These are phyloP conservation scores for Aviceda subcristata DNA, from an alignment of 2,113 vertebrate genomes.

Conservation along the genomic window DNA sequence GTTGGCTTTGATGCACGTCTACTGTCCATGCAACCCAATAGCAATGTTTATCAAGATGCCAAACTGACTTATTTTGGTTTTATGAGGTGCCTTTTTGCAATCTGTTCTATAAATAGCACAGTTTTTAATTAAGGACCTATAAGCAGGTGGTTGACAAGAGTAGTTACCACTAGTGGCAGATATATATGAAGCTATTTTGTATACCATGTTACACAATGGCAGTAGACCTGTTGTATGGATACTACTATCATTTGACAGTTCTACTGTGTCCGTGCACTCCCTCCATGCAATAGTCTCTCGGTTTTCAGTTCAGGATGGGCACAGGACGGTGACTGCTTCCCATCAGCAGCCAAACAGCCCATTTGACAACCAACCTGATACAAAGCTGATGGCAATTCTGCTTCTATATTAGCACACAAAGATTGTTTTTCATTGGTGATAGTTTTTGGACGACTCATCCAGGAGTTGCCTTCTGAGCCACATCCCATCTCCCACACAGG, in stretches of 20 bases:
- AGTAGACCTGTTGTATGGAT: too few relatives aligned
- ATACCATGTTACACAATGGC: accelerated
- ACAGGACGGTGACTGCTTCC: not conserved
- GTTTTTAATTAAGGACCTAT: not conserved
- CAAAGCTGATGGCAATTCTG: not conserved
- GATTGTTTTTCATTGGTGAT: not conserved
- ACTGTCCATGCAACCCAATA: not conserved
- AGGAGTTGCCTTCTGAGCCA: not conserved
- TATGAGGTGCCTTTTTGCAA: not conserved
- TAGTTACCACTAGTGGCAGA: not conserved
- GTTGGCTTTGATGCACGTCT: not conserved
- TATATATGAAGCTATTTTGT: not conserved
- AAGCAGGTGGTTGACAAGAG: not conserved
- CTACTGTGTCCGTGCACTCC: not conserved
- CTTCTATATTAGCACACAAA: not conserved
- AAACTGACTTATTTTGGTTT: not conserved
- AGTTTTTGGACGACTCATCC: not conserved
- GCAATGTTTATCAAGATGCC: too few relatives aligned
- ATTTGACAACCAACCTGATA: not conserved
- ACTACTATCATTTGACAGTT: not conserved
- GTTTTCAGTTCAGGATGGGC: not conserved
- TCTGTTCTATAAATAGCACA: not conserved
- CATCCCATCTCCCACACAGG: not conserved
- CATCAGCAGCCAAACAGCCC: not conserved
- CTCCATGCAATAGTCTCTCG: accelerated